Conservation (phyloP, 2,888 invertebrate species). For the Myopa tessellatipennis region DNA sequence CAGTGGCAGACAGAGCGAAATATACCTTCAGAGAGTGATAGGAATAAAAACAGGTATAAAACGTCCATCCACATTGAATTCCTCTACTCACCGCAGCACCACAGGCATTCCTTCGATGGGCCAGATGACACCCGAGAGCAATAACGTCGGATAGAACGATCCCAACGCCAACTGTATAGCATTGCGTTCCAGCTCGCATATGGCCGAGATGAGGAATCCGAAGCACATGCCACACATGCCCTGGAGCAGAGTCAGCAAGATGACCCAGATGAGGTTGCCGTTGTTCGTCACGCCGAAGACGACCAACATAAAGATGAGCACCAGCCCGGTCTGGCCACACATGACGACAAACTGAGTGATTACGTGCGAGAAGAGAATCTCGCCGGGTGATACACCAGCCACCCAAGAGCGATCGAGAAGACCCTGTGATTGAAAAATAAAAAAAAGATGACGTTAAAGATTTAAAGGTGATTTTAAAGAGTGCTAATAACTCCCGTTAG, state of each 20-base stretch:
- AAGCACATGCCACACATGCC: conserved; percentile 97
- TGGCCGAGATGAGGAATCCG: conserved; percentile 92
- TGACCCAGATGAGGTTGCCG: conserved; percentile 86
- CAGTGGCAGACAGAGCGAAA: conserved; percentile 85
- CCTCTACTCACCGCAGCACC: conserved; percentile 72
- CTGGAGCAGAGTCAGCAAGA: conserved; percentile 87
- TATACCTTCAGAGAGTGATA: conserved; percentile 69
- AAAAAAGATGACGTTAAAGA: no score
- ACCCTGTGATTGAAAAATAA: conserved; percentile 68
- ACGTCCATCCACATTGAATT: not conserved
- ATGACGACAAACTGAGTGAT: conserved; percentile 95
- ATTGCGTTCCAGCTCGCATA: conserved; percentile 91
- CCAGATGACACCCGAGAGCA: conserved; percentile 96
- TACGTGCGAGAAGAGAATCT: conserved; percentile 93
- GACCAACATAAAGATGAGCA: conserved; percentile 90
- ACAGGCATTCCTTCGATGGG: conserved; percentile 95
- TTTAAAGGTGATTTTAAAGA: not conserved
- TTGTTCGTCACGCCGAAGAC: conserved; percentile 91
- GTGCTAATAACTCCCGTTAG: no score
- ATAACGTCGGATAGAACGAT: conserved; percentile 92
- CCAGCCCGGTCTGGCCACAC: conserved; percentile 92
- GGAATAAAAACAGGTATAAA: not conserved
- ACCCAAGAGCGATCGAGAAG: conserved; percentile 93
- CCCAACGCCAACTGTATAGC: conserved; percentile 93
- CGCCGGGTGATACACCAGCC: conserved; percentile 90